A percentile compares a stretch with the other conserved stretches of the same genome.
Evolutionary conservation across 2,888 invertebrate species (phyloP).

Genomic region (Trimorus sp.): DNA sequence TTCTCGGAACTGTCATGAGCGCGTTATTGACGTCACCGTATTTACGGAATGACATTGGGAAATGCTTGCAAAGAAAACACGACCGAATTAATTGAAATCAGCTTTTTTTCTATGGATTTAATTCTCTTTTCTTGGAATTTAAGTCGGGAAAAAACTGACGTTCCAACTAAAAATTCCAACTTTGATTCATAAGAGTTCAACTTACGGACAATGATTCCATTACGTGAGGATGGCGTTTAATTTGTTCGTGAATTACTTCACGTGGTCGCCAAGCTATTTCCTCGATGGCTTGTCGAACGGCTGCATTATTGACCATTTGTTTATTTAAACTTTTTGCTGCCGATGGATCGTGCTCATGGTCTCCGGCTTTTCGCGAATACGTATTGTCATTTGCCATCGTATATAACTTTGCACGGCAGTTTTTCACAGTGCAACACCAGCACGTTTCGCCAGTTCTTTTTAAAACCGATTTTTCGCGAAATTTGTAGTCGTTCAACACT

Average conservation of each 20-base stretch:
- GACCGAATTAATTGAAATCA: no score
- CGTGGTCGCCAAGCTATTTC: neutral
- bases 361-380: constrained; percentile 3
- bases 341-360: constrained; percentile 2
- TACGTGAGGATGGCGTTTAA: constrained; percentile 1
- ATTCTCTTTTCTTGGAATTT: no score
- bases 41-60: no score
- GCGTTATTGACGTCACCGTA: no score
- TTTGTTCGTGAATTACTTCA: neutral
- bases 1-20: no score
- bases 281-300: neutral
- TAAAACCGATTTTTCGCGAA: neutral
- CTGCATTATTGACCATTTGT: constrained; percentile 1
- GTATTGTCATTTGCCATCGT: neutral
- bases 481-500: neutral
- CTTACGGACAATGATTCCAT: neutral
- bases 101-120: no score
- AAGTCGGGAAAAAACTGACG: no score
- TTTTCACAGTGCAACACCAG: neutral
- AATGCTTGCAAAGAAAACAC: no score
- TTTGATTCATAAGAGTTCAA: constrained; percentile 4
- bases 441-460: neutral
- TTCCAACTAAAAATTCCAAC: no score
- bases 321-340: neutral
- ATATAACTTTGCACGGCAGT: constrained; percentile 5